Conservation (phyloP, 2,797 vertebrate genomes). For the Argentina silus region DNA sequence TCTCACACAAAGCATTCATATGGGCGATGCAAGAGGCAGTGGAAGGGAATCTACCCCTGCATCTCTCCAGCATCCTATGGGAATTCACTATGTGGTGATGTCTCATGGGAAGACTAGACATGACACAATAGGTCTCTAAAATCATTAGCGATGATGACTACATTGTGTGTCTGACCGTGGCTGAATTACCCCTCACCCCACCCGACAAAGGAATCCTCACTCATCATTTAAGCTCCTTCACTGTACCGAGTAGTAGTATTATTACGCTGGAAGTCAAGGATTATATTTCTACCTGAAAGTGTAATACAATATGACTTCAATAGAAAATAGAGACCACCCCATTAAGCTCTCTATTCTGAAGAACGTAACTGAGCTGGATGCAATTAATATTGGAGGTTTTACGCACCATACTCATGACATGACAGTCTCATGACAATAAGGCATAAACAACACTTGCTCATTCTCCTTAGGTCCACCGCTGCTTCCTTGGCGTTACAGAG, state of each 20-base stretch:
- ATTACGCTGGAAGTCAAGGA: constrained; percentile 17
- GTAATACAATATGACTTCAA: constrained; percentile 24
- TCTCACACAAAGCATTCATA: constrained; percentile 8
- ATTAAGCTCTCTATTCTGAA: constrained; percentile 15
- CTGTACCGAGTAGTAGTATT: constrained; percentile 13
- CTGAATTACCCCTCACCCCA: background rate
- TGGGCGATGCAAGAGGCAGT: background rate
- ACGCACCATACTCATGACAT: background rate
- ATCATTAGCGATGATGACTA: constrained; percentile 40
- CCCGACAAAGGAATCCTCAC: constrained; percentile 12
- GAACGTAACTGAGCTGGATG: background rate
- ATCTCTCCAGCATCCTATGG: background rate
- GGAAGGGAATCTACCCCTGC: background rate
- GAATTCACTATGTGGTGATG: background rate
- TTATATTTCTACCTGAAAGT: constrained; percentile 35
- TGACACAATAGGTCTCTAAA: constrained; percentile 47
- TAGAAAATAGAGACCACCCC: constrained; percentile 11
- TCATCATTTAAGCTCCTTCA: constrained; percentile 2
- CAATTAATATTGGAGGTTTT: constrained; percentile 9
- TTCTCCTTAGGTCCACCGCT: background rate
- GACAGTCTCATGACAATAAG: background rate
- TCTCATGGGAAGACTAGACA: constrained; percentile 36
- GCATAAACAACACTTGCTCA: background rate
- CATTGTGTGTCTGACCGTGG: background rate
- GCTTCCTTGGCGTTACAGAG: background rate